A percentile compares a stretch with the other conserved stretches of the same genome.
Evolutionary conservation across 1,140 invertebrate species (phyloP).

Genomic region (Chelonus insularis): DNA sequence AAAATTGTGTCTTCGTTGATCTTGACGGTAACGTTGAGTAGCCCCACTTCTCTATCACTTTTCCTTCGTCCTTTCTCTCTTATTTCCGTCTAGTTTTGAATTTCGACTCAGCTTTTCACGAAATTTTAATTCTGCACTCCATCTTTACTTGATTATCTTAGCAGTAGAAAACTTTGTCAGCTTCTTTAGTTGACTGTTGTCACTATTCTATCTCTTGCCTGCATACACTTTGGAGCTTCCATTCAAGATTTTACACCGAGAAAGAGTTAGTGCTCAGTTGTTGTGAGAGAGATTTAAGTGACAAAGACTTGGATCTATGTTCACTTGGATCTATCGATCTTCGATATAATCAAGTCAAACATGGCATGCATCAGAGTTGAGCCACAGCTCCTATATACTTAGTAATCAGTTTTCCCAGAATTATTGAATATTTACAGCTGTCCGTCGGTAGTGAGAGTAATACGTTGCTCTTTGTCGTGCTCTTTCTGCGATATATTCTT

Average conservation of each 20-base stretch:
- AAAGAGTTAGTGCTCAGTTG: background rate
- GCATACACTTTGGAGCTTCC: background rate
- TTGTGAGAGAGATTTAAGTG: background rate
- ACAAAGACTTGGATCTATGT: background rate
- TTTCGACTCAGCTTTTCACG: no score
- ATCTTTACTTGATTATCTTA: slow-evolving; percentile 27
- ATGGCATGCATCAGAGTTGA: background rate
- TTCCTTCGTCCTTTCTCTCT: no score
- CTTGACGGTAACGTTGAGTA: no score
- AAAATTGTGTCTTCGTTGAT: no score
- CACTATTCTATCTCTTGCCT: background rate
- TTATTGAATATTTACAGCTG: no score
- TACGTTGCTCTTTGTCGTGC: no score
- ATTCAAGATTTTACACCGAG: background rate
- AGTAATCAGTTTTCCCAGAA: background rate
- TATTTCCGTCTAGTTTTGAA: no score
- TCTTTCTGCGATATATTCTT: no score
- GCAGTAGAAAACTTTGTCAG: slow-evolving; percentile 27
- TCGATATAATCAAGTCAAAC: background rate
- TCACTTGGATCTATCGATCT: background rate
- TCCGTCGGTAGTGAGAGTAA: no score
- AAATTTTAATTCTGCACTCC: no score
- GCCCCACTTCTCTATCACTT: no score
- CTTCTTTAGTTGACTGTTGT: background rate
- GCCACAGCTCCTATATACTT: background rate